Evolutionary conservation across 2,113 vertebrate genomes (phyloP).

Genomic region (Spermophilus dauricus): DNA sequence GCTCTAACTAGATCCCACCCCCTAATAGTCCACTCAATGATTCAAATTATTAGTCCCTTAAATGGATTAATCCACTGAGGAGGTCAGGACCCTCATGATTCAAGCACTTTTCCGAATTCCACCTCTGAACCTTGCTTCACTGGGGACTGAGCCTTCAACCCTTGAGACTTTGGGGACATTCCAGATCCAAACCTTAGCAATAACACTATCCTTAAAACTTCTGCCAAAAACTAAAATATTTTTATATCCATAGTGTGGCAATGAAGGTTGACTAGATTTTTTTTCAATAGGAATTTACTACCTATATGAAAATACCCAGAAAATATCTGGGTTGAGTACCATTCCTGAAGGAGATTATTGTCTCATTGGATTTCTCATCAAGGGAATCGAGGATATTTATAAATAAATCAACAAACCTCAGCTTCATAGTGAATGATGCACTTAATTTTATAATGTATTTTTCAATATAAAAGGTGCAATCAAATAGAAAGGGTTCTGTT

Average conservation of each 20-base stretch:
- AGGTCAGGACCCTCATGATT: no score
- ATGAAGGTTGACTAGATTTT: background rate
- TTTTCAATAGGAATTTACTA: background rate
- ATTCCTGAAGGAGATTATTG: constrained; percentile 3
- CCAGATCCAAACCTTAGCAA: background rate
- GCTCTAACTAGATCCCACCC: no score
- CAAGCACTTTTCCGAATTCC: no score
- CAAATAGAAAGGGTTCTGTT: background rate
- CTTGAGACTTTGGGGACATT: no score
- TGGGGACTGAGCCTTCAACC: no score
- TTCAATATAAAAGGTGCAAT: background rate
- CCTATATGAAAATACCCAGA: constrained; percentile 20
- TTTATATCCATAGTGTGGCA: background rate
- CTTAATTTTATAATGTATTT: constrained; percentile 32
- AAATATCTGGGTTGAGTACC: background rate
- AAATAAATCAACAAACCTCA: background rate
- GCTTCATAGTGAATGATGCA: background rate
- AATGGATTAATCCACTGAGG: no score
- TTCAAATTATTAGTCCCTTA: no score
- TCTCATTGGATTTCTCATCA: background rate
- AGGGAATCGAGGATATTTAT: background rate
- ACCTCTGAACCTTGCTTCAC: no score
- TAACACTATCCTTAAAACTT: constrained; percentile 19
- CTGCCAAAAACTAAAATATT: background rate
- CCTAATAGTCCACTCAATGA: no score